A percentile compares a stretch with the other conserved stretches of the same genome.
These are phyloP conservation scores for Dolichallabes microphthalmus DNA, from an alignment of 2,113 vertebrate genomes.

Conservation along the genomic window DNA sequence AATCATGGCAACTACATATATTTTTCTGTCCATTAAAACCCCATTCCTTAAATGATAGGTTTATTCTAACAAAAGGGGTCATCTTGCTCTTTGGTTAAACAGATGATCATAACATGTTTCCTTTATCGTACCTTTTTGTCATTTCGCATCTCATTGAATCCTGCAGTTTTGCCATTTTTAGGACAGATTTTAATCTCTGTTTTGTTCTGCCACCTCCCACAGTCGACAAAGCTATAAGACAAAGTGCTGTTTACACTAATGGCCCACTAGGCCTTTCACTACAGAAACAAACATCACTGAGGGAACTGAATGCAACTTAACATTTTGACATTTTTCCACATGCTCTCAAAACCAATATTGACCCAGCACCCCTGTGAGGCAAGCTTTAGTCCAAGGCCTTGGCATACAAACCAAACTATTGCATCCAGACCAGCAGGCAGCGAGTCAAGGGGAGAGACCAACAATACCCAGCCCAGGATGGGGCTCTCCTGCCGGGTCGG, in stretches of 20 bases:
- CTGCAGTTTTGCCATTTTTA: constrained; percentile 63
- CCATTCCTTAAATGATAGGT: constrained; percentile 1
- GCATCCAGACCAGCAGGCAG: constrained; percentile 67
- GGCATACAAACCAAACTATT: constrained; percentile 74
- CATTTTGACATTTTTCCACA: constrained; percentile 78
- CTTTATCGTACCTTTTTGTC: constrained; percentile 52
- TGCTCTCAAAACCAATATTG: constrained; percentile 80
- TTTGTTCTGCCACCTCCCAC: constrained; percentile 73
- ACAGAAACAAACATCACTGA: constrained; percentile 76
- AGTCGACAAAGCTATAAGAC: constrained; percentile 73
- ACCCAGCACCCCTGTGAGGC: constrained; percentile 72
- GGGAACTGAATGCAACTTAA: constrained; percentile 74
- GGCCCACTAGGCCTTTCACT: constrained; percentile 71
- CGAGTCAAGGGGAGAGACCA: constrained; percentile 69
- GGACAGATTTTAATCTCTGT: constrained; percentile 67
- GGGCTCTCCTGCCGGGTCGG: constrained; percentile 61
- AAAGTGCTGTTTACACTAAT: constrained; percentile 84
- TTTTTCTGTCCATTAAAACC: neutral
- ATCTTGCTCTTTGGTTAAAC: constrained; percentile 32
- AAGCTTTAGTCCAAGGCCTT: constrained; percentile 75
- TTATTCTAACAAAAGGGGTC: constrained; percentile 33
- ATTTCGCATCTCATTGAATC: constrained; percentile 62
- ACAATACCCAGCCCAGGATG: constrained; percentile 69
- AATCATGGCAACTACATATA: neutral
- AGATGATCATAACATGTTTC: constrained; percentile 54